A percentile compares a stretch with the other conserved stretches of the same genome.
Conservation (phyloP, 2,888 invertebrate species). For the Eupithecia subumbrata region DNA sequence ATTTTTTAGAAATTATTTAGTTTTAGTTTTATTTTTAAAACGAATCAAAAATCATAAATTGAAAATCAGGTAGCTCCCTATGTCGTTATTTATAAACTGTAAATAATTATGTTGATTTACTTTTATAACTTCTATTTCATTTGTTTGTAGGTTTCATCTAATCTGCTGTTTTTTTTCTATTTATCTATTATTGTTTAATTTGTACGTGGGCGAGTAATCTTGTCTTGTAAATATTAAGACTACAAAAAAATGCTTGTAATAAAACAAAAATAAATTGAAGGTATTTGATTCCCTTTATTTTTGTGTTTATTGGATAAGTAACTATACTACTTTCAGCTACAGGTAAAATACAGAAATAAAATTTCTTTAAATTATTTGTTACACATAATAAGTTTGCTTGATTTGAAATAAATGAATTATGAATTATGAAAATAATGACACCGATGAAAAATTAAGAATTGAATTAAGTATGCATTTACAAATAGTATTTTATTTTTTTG, state of each 20-base stretch:
- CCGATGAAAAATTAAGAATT: not conserved
- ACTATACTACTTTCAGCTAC: not conserved
- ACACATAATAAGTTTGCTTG: no score
- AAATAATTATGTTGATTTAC: not conserved
- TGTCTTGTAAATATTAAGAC: not conserved
- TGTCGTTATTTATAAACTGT: not conserved
- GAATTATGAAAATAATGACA: no score
- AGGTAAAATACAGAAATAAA: not conserved
- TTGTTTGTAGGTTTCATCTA: not conserved
- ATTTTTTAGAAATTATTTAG: not conserved
- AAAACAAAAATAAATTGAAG: not conserved
- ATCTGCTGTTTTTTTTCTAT: not conserved
- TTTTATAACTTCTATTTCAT: not conserved
- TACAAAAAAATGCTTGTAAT: not conserved
- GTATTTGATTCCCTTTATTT: not conserved
- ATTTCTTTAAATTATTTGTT: no score
- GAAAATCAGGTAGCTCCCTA: not conserved
- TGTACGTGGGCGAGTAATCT: not conserved
- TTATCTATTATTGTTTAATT: not conserved
- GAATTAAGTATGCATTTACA: not conserved
- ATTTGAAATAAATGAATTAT: no score
- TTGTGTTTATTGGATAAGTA: not conserved
- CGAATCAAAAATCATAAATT: not conserved
- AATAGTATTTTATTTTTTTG: not conserved
- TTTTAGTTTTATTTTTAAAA: not conserved